A percentile compares a stretch with the other conserved stretches of the same genome.
These are phyloP conservation scores for Eupithecia subfuscata DNA, from an alignment of 2,888 invertebrate species.

Conservation along the genomic window DNA sequence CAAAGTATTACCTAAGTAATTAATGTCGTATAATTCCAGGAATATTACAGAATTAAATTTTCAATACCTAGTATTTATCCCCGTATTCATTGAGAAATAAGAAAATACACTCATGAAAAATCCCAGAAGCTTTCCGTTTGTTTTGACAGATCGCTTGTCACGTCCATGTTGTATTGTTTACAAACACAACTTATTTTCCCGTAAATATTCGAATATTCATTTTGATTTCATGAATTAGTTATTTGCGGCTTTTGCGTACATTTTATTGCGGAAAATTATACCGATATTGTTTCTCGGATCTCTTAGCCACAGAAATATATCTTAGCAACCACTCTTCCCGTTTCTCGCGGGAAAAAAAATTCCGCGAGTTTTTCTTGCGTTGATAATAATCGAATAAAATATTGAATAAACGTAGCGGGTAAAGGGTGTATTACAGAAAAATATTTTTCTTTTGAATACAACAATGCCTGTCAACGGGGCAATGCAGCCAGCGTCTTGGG, in stretches of 20 bases:
- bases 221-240: slow-evolving; percentile 3
- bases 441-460: too few relatives aligned
- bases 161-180: slow-evolving; percentile 29
- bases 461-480: too few relatives aligned
- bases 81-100: slow-evolving; percentile 14
- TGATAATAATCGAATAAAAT: not conserved
- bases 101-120: not conserved
- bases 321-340: not conserved
- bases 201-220: slow-evolving; percentile 1
- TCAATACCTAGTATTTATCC: not conserved
- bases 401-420: not conserved
- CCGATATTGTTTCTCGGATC: not conserved
- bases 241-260: not conserved
- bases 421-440: not conserved
- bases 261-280: not conserved
- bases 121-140: not conserved
- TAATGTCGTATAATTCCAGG: not conserved
- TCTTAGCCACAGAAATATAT: not conserved
- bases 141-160: slow-evolving; percentile 28
- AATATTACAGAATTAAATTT: not conserved
- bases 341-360: not conserved
- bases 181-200: slow-evolving; percentile 17
- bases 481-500: too few relatives aligned
- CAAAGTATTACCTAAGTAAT: not conserved
- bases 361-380: not conserved